Conservation (phyloP, 2,797 vertebrate genomes). For the Sebastes vulpes region DNA sequence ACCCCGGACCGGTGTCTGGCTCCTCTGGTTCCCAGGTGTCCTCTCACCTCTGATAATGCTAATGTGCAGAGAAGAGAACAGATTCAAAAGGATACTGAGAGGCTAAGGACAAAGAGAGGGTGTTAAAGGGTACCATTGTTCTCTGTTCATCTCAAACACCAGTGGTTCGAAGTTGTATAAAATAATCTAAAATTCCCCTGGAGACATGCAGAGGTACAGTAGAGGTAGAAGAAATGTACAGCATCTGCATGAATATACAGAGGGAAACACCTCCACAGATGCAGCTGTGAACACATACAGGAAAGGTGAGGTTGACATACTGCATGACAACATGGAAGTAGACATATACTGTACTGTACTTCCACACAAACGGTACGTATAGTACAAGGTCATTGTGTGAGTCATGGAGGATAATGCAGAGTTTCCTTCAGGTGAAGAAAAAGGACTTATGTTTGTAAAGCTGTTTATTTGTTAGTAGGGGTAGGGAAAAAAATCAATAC, state of each 20-base stretch:
- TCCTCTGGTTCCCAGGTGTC: slow-evolving; percentile 68
- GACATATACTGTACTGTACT: not conserved
- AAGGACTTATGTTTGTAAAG: too few species aligned
- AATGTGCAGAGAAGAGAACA: slow-evolving; percentile 52
- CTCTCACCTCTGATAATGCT: slow-evolving; percentile 66
- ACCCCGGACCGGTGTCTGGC: slow-evolving; percentile 57
- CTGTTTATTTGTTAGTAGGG: too few species aligned
- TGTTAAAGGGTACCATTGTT: slow-evolving; percentile 13
- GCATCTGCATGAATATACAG: not conserved
- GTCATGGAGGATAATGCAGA: not conserved
- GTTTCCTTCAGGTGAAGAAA: not conserved
- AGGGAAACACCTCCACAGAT: not conserved
- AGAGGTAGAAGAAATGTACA: not conserved
- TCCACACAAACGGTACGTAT: not conserved
- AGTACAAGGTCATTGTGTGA: not conserved
- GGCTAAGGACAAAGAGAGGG: slow-evolving; percentile 27
- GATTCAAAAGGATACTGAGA: slow-evolving; percentile 31
- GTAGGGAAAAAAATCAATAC: too few species aligned
- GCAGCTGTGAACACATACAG: not conserved
- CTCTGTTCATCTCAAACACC: slow-evolving; percentile 10
- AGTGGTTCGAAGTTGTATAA: slow-evolving; percentile 18
- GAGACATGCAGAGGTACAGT: not conserved
- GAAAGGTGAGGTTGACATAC: not conserved
- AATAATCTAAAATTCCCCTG: not conserved
- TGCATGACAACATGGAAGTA: not conserved